Evolutionary conservation across 2,113 vertebrate species (phyloP), one percentile per base, ranked within the genome.

Genomic region (Dascyllus trimaculatus): DNA sequence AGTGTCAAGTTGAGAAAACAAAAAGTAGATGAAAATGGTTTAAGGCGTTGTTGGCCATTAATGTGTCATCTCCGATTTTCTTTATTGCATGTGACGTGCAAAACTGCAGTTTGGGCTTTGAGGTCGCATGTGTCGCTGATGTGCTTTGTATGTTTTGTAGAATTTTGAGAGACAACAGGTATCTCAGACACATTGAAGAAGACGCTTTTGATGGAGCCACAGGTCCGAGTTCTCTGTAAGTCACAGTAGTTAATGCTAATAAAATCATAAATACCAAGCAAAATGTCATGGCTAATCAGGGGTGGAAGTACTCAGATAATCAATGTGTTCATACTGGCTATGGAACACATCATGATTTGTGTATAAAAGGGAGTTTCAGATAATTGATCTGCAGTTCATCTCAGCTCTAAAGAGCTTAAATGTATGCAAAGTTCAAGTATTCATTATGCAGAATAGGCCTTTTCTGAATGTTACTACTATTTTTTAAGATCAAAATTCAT

Each of bases 201-300:
- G 93, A 95, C 8, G 96, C 96, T 63, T 95, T 99, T 83, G 92
- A 84, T 85, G 97, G 96, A 49, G 95, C 96, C 63, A 91, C 69
- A 0, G 97, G 97, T 81, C 97, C 96, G 3, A 95, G 81, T 24
- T 74, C 93, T 58, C 91, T 98, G 97, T 98, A 91, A 97, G 97
- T 96, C 24, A 24, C 46, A 48, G 22, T 43, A 22, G 32, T 49
- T 53, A 9, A 52, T 17, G 10, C 26, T 25, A 6, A 32, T 35
- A 19, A 19, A 60, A 53, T 9, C 3, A 53, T 45, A 19, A 17
- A 56, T 13, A 40, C 22, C 18, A 43, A 4, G 40, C 40, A 43
- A 43, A 43, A 43, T 43, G 14, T 43, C 4, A 43, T 15, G 40
- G 15, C 40, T 43, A 43, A 43, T 43, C 40, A 43, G 40, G 4